Base-by-base conservation (phyloP, 2,113 vertebrate genomes). In the Dromaius novaehollandiae region DNA sequence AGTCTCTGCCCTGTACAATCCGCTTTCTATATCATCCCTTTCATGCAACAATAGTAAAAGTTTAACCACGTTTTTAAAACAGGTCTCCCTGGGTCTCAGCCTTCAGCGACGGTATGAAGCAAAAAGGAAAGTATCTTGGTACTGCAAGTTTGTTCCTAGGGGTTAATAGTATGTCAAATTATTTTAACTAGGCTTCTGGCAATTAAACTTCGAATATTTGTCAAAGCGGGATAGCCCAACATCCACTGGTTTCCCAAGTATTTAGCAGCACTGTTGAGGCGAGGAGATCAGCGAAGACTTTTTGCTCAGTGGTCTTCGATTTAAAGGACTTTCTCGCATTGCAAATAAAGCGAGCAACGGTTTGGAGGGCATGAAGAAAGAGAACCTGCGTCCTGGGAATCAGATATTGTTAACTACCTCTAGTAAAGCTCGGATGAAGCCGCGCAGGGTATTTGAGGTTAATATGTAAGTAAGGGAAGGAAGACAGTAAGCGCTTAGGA, bases 401-500 rank as follows among this genome's bases (percentile, higher is more conserved):
- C 71, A 90, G 93, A 91, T 92, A 60, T 81, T 80, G 89, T 94
- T 83, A 92, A 94, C 85, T 50, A 86, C 94, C 94, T 95, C 82
- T 66, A 88, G 91, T 65, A 96, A 96, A 96, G 96, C 96, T 51
- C 25, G 76, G 55, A 50, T 88, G 93, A 86, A 97, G 92, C 82
- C n/a, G 15, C 60, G 48, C 60, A 12, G 95, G 96, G 93, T 97
- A 93, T 93, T 89, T 96, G 95, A 96, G 95, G 96, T 96, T 97
- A 97, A 94, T 97, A 90, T 88, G 95, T 92, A 96, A 96, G 97
- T 97, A 97, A 91, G 95, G 97, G 97, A 97, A 98, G 98, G 97
- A 98, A 97, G 97, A 95, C 95, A 96, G 97, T 97, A 97, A 97
- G 97, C 97, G 92, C 97, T 98, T 98, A 97, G 98, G 98, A 98